A percentile compares a stretch with the other conserved stretches of the same genome.
These are phyloP conservation scores for Tetranychus piercei DNA, from an alignment of 2,888 invertebrate genomes.

Conservation along the genomic window DNA sequence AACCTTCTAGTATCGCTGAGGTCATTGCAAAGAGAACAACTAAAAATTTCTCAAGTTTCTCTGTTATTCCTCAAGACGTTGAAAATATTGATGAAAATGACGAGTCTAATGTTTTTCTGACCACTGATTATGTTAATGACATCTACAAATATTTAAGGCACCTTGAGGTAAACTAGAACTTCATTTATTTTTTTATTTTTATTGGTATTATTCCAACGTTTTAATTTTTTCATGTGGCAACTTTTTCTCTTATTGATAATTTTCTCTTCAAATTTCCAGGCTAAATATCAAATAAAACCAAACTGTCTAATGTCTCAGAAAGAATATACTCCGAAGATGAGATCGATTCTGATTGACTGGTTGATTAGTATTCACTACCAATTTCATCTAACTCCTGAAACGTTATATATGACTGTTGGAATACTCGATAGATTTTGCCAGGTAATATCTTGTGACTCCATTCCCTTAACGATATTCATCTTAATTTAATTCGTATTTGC, in stretches of 20 bases:
- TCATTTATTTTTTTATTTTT: conserved; percentile 7
- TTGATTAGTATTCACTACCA: conserved; percentile 72
- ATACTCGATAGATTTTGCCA: conserved; percentile 76
- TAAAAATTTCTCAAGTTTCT: background rate
- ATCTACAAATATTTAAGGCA: conserved; percentile 63
- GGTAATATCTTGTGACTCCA: conserved; percentile 34
- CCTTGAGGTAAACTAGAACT: conserved; percentile 41
- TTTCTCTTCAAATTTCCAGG: conserved; percentile 14
- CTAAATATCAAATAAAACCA: conserved; percentile 21
- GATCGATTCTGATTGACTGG: conserved; percentile 78
- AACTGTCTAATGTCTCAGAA: conserved; percentile 27
- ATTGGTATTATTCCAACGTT: too few relatives aligned
- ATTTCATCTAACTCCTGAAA: conserved; percentile 67
- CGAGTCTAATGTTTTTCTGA: conserved; percentile 52
- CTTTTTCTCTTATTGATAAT: background rate
- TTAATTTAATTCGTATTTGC: background rate
- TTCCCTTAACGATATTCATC: background rate
- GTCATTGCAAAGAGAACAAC: background rate
- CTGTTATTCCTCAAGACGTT: conserved; percentile 25
- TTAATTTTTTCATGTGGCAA: too few relatives aligned
- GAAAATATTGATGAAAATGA: conserved; percentile 54
- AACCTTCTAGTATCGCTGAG: background rate
- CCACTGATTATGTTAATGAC: conserved; percentile 67
- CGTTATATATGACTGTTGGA: conserved; percentile 66
- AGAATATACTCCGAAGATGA: conserved; percentile 60